These are phyloP conservation scores for Elymnias hypermnestra DNA, from an alignment of 1,140 invertebrate genomes.

Conservation along the genomic window DNA sequence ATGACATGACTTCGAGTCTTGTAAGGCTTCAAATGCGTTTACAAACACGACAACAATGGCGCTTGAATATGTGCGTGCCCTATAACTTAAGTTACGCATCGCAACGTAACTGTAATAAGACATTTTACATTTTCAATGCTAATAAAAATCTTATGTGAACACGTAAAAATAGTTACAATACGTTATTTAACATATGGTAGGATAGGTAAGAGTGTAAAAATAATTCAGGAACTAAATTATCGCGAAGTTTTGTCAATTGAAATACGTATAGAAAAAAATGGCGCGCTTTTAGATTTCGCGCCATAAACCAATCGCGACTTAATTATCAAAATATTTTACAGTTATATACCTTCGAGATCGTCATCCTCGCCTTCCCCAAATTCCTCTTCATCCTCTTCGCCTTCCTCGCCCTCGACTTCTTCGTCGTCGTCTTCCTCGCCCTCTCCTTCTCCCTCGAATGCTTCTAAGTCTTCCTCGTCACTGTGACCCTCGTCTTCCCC, in stretches of 20 bases:
- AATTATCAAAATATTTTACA: too few relatives aligned
- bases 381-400: slow-evolving; percentile 82
- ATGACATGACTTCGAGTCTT: background rate
- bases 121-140: too few relatives aligned
- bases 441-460: slow-evolving; percentile 68
- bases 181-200: too few relatives aligned
- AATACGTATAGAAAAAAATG: background rate
- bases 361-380: slow-evolving; percentile 82
- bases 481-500: slow-evolving; percentile 79
- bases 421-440: slow-evolving; percentile 77
- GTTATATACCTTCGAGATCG: slow-evolving; percentile 77
- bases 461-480: slow-evolving; percentile 79
- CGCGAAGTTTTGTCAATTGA: too few relatives aligned
- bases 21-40: slow-evolving; percentile 16
- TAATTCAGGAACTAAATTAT: too few relatives aligned
- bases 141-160: too few relatives aligned
- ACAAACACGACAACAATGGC: slow-evolving; percentile 16
- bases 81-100: slow-evolving; percentile 10
- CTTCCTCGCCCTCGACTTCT: slow-evolving; percentile 77
- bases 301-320: too few relatives aligned
- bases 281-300: slow-evolving; percentile 14
- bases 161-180: too few relatives aligned
- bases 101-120: slow-evolving; percentile 2
- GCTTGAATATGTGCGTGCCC: slow-evolving; percentile 10
- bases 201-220: too few relatives aligned